These are phyloP conservation scores for Mastomys natalensis DNA, from an alignment of 2,113 vertebrate genomes.

Conservation along the genomic window DNA sequence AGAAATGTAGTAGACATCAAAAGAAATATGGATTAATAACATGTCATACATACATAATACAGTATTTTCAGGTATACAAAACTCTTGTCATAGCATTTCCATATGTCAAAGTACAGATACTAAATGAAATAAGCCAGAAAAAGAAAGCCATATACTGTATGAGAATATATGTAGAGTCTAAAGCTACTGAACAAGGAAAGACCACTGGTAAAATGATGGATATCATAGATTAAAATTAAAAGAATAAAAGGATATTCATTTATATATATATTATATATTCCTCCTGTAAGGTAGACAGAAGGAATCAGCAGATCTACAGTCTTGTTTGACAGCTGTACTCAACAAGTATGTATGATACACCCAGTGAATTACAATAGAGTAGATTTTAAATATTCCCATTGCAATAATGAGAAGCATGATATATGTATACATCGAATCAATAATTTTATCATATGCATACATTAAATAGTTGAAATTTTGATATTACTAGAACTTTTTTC, in stretches of 20 bases:
- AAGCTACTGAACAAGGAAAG: background rate
- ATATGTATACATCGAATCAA: background rate
- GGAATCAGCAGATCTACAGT: no score
- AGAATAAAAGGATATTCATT: background rate
- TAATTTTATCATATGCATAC: background rate
- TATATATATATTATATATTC: background rate
- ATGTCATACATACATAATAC: background rate
- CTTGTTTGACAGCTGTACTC: background rate
- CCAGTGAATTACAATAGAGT: fast-evolving
- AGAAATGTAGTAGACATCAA: background rate
- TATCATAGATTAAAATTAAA: background rate
- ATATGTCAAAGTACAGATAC: background rate
- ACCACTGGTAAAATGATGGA: background rate
- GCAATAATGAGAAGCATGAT: background rate
- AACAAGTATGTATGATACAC: background rate
- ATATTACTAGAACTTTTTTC: background rate
- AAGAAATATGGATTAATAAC: background rate
- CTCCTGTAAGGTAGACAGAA: background rate
- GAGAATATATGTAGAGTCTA: background rate
- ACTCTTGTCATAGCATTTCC: background rate
- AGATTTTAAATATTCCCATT: background rate
- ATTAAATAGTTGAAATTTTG: background rate
- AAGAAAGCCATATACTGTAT: background rate
- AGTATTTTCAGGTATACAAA: background rate
- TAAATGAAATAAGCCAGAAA: background rate